Conservation (phyloP, 2,797 vertebrate species). For the Macropodus opercularis region DNA sequence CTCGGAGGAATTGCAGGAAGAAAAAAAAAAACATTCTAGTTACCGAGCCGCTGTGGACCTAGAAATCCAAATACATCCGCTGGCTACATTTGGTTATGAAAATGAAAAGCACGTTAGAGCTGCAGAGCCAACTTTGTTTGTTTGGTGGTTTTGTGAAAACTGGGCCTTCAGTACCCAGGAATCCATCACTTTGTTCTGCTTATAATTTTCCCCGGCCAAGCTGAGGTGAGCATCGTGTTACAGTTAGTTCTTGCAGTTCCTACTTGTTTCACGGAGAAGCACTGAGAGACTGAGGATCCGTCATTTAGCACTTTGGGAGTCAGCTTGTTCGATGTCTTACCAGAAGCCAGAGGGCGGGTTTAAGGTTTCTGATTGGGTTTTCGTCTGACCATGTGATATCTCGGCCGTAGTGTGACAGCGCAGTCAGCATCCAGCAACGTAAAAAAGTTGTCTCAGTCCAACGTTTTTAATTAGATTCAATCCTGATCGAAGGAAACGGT, state of each 20-base stretch:
- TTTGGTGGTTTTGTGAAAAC: not conserved
- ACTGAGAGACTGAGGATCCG: too few relatives aligned
- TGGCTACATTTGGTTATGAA: conserved; percentile 52
- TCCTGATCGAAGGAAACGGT: too few relatives aligned
- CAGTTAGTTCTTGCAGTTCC: not conserved
- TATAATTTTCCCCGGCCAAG: not conserved
- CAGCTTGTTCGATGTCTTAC: too few relatives aligned
- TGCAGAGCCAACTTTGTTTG: not conserved
- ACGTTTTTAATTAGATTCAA: too few relatives aligned
- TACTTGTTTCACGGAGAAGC: too few relatives aligned
- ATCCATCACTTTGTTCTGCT: not conserved
- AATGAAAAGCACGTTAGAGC: conserved; percentile 38
- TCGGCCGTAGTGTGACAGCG: too few relatives aligned
- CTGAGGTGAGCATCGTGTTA: not conserved
- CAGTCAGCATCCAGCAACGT: too few relatives aligned
- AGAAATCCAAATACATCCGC: conserved; percentile 47
- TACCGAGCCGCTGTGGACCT: conserved; percentile 45
- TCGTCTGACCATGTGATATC: too few relatives aligned
- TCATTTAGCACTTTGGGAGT: too few relatives aligned
- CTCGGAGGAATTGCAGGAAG: conserved; percentile 58
- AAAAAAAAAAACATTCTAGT: conserved; percentile 49
- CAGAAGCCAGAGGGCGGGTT: too few relatives aligned
- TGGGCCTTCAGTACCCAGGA: not conserved
- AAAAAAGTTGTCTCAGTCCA: too few relatives aligned
- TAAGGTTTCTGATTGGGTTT: too few relatives aligned